Evolutionary conservation across 35 echinoderm and acorn worm genomes (phyloP).

Genomic region (Apostichopus japonicus): DNA sequence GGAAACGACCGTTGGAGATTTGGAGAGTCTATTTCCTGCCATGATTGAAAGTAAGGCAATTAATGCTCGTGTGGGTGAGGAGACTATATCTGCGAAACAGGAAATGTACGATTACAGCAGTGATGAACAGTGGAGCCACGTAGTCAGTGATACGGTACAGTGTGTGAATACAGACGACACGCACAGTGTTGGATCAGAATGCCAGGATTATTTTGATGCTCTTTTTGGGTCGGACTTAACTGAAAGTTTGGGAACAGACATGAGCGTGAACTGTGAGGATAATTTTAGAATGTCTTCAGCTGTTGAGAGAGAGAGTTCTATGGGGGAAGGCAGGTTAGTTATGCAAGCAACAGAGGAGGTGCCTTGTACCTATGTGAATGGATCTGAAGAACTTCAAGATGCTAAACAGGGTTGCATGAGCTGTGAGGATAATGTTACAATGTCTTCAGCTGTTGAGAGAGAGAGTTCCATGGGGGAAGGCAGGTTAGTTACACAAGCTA

Average conservation of each 20-base stretch:
- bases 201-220: conserved; percentile 14
- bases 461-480: not conserved
- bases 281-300: conserved; percentile 25
- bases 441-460: conserved; percentile 27
- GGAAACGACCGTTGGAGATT: conserved; percentile 41
- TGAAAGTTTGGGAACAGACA: not conserved
- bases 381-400: conserved; percentile 39
- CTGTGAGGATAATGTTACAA: conserved; percentile 41
- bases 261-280: not conserved
- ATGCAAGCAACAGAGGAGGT: conserved; percentile 18
- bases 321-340: not conserved
- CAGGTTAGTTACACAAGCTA: not conserved
- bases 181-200: conserved; percentile 5
- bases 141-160: conserved; percentile 19
- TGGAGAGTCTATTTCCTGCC: conserved; percentile 26
- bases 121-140: conserved; percentile 27
- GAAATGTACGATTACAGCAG: not conserved
- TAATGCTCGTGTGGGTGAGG: not conserved
- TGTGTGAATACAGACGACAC: not conserved
- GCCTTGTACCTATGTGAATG: conserved; percentile 67
- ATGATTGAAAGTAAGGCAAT: conserved; percentile 5
- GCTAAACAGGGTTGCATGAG: conserved; percentile 76
- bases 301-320: not conserved
- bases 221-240: not conserved
- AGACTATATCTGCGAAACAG: not conserved